These are phyloP conservation scores for Ammodytes dubius DNA, from an alignment of 2,113 vertebrate genomes.

Conservation along the genomic window DNA sequence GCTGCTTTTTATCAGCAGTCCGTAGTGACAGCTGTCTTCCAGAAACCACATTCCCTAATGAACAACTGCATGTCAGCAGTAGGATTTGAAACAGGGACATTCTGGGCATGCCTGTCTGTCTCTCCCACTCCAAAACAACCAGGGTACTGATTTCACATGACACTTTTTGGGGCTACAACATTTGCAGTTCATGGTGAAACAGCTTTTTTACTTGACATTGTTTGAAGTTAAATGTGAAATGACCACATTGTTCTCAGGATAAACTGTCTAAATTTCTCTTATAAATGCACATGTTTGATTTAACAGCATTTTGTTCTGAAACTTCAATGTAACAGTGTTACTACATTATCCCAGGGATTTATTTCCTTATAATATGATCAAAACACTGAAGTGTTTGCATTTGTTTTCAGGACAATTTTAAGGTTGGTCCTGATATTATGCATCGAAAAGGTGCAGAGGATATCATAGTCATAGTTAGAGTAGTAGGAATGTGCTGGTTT, in stretches of 20 bases:
- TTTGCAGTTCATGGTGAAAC: neutral
- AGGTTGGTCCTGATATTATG: neutral
- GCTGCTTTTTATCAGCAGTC: neutral
- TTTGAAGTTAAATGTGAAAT: neutral
- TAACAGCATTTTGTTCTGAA: neutral
- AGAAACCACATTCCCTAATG: conserved; percentile 27
- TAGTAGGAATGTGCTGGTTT: neutral
- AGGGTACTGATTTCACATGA: neutral
- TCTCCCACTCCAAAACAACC: neutral
- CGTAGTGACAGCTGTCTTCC: conserved; percentile 23
- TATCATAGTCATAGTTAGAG: neutral
- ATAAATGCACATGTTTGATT: neutral
- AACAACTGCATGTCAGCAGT: conserved; percentile 2
- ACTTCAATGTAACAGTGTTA: no score
- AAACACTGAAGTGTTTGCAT: no score
- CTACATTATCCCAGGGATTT: no score
- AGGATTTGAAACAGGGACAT: neutral
- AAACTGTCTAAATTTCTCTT: neutral
- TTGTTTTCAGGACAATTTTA: neutral
- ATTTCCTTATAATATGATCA: no score
- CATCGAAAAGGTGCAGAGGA: no score
- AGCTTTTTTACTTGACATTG: neutral
- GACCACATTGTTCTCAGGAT: neutral
- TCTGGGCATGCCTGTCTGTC: conserved; percentile 2
- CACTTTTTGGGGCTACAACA: neutral